Evolutionary conservation across 1,140 invertebrate species (phyloP).

Genomic region (Drosophila serrata): DNA sequence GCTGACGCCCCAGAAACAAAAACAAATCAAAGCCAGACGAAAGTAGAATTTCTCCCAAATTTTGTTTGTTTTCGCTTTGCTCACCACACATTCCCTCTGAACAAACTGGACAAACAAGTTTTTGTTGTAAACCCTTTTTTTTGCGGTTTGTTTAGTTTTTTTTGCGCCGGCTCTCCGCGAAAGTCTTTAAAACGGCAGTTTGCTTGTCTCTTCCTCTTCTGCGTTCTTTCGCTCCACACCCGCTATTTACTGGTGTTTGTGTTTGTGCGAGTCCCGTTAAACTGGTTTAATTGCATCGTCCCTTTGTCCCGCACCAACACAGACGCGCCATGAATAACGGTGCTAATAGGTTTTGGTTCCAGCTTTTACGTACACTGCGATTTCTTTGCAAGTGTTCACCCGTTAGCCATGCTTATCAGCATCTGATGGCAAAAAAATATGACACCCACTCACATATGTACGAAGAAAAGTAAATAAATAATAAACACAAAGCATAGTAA

Average conservation of each 20-base stretch:
- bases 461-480: conserved; percentile 32
- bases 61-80: conserved; percentile 56
- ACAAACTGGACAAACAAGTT: conserved; percentile 69
- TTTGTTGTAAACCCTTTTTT: conserved; percentile 51
- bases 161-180: conserved; percentile 68
- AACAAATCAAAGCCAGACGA: conserved; percentile 64
- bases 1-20: conserved; percentile 70
- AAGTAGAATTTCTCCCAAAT: conserved; percentile 82
- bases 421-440: conserved; percentile 9
- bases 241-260: conserved; percentile 19
- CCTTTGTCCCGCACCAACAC: conserved; percentile 30
- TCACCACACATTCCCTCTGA: conserved; percentile 8
- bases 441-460: neutral
- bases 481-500: conserved; percentile 32
- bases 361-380: conserved; percentile 13
- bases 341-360: conserved; percentile 9
- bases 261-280: conserved; percentile 65
- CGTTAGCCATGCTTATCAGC: conserved; percentile 44
- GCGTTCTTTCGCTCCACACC: conserved; percentile 15
- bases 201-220: conserved; percentile 11
- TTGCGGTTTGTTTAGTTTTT: conserved; percentile 61
- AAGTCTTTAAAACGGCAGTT: conserved; percentile 70
- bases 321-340: conserved; percentile 13
- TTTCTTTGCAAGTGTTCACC: conserved; percentile 28
- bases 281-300: conserved; percentile 77